These are phyloP conservation scores for Stichopus chloronotus DNA, from an alignment of 35 echinoderm and acorn worm genomes.

Conservation along the genomic window DNA sequence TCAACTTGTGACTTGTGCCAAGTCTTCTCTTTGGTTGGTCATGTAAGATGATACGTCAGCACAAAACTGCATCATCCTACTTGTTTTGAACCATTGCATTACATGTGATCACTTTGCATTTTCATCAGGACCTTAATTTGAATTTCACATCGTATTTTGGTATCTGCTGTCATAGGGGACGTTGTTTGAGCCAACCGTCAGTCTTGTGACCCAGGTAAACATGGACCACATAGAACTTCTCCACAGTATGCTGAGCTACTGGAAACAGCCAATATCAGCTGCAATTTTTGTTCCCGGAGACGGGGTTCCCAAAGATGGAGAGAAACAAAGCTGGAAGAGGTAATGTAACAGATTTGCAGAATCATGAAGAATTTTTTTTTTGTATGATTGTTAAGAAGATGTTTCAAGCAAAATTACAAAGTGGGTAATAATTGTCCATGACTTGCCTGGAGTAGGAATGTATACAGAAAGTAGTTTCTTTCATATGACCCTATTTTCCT, in stretches of 20 bases:
- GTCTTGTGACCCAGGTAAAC: slow-evolving; percentile 43
- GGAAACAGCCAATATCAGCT: slow-evolving; percentile 57
- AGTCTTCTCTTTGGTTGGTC: too few species aligned
- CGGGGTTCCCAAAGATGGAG: background rate
- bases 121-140: too few species aligned
- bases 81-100: too few species aligned
- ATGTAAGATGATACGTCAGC: too few species aligned
- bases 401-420: too few species aligned
- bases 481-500: too few species aligned
- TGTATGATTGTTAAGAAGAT: background rate
- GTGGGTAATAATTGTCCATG: background rate
- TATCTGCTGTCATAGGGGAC: background rate
- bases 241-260: slow-evolving; percentile 40
- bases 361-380: background rate
- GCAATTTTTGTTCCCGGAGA: slow-evolving; percentile 47
- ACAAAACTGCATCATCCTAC: too few species aligned
- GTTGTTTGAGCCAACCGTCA: slow-evolving; percentile 35
- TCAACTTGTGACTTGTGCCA: too few species aligned
- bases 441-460: too few species aligned
- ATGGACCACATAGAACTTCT: slow-evolving; percentile 52
- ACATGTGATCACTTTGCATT: too few species aligned
- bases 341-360: background rate
- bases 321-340: slow-evolving; percentile 49
- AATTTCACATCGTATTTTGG: too few species aligned
- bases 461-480: too few species aligned